Percentiles rank a stretch among this genome's conserved stretches.
Conservation (phyloP, 2,113 vertebrate genomes). For the Xyliphius kryptos region DNA sequence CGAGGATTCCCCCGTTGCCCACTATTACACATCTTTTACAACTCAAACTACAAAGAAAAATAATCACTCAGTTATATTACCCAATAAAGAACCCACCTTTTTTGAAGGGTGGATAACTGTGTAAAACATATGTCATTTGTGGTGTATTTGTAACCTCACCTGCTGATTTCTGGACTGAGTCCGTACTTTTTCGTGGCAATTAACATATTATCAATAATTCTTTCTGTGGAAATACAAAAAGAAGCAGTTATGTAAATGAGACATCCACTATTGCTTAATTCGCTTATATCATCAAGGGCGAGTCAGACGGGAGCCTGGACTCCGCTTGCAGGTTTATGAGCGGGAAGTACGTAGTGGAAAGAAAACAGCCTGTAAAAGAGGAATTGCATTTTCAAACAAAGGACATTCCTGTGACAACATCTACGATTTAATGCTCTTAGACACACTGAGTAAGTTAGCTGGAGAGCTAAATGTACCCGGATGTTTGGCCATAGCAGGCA, state of each 20-base stretch:
- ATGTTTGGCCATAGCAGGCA: constrained; percentile 61
- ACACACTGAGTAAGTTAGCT: neutral
- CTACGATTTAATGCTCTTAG: constrained; percentile 43
- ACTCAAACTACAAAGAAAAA: constrained; percentile 65
- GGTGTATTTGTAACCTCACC: constrained; percentile 56
- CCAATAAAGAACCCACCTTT: no score
- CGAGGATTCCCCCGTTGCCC: constrained; percentile 92
- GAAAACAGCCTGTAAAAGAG: constrained; percentile 56
- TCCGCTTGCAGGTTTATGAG: constrained; percentile 16
- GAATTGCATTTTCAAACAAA: constrained; percentile 67
- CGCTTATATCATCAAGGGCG: neutral
- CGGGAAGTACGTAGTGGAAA: constrained; percentile 36
- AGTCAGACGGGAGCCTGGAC: neutral
- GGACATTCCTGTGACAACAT: constrained; percentile 56
- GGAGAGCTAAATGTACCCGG: constrained; percentile 39
- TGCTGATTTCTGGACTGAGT: constrained; percentile 81
- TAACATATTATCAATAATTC: constrained; percentile 89
- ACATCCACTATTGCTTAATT: neutral
- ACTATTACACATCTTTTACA: constrained; percentile 93
- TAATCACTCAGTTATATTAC: no score
- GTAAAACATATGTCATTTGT: no score
- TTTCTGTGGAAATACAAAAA: constrained; percentile 66
- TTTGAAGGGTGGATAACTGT: no score
- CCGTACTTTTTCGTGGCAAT: constrained; percentile 82
- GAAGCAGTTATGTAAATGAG: constrained; percentile 9